Evolutionary conservation across 2,888 invertebrate species (phyloP).

Genomic region (Oligia latruncula): DNA sequence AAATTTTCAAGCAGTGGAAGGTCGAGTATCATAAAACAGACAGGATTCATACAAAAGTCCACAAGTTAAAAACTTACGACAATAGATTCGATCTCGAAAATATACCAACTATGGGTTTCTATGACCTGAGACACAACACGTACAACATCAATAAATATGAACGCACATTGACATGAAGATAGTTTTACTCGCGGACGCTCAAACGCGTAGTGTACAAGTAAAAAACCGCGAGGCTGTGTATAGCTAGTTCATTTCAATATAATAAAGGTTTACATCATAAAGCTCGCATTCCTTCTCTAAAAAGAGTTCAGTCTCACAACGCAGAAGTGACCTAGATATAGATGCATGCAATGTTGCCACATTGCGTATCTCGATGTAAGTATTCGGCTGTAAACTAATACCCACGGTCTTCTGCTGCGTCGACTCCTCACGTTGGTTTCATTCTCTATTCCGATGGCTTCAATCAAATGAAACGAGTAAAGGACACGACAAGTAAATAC

Average conservation of each 20-base stretch:
- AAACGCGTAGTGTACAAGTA: conserved; percentile 38
- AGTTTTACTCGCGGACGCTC: conserved; percentile 29
- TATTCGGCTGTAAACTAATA: not conserved
- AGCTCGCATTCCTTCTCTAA: conserved; percentile 36
- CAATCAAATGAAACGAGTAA: conserved; percentile 28
- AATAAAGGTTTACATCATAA: not conserved
- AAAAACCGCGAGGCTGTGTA: conserved; percentile 14
- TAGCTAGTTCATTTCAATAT: conserved; percentile 44
- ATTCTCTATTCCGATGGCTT: conserved; percentile 22
- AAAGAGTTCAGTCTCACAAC: conserved; percentile 19
- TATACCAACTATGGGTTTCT: conserved; percentile 1
- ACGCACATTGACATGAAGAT: conserved; percentile 22
- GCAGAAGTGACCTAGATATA: not conserved
- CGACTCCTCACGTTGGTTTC: not conserved
- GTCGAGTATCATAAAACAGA: no score
- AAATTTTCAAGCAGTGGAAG: not conserved
- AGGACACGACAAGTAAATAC: conserved; percentile 16
- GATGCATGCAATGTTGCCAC: conserved; percentile 19
- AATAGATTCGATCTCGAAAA: not conserved
- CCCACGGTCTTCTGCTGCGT: not conserved
- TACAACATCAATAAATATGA: conserved; percentile 28
- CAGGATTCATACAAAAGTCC: not conserved
- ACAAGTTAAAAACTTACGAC: not conserved
- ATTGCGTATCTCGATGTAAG: not conserved
- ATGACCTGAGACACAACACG: conserved; percentile 7